Base-by-base conservation (phyloP, 2,113 vertebrate genomes). In the Syrrhaptes paradoxus region DNA sequence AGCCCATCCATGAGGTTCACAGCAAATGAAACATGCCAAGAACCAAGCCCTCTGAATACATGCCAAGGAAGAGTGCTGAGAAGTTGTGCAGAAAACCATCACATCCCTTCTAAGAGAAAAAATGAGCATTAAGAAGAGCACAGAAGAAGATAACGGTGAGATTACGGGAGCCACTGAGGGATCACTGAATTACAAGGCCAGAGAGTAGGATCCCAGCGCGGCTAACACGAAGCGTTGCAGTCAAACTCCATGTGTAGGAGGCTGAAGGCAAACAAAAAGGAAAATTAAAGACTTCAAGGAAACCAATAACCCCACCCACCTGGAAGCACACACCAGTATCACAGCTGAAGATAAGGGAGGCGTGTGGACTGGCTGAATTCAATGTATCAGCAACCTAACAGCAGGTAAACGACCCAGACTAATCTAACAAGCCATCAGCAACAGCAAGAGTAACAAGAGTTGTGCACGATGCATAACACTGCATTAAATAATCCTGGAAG, bases 151-250 rank as follows among this genome's bases (percentile, higher is more conserved):
- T 3, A 82, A 32, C 38, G n/a, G n/a, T 7, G 14, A 87, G 18
- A 52, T 58, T 11, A 79, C 54, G 13, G 43, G 26, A 83, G 31
- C 7, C 46, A 70, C 31, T 22, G 38, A 68, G 16, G 2, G 10
- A 61, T 16, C 46, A 28, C 32, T 19, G 41, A 62, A 41, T 46
- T 59, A 38, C 1, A 4, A 55, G 4, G 28, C 32, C 43, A 81
- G 34, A 59, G 38, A 36, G 10, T 1, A 29, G 24, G 36, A n/a
- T 6, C 62, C 9, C 38, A n/a, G 21, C 49, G 38, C 1, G 16
- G 70, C n/a, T 57, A 41, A 66, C 1, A 6, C 0, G 0, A 85
- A 63, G 32, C 0, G 0, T 0, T 51, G 51, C 46, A 55, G 32
- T 17, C 8, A 43, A 87, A 58, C 29, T 61, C 19, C 58, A 31